These are phyloP conservation scores for Drosophila prolongata DNA, from an alignment of 2,888 invertebrate genomes.

Conservation along the genomic window DNA sequence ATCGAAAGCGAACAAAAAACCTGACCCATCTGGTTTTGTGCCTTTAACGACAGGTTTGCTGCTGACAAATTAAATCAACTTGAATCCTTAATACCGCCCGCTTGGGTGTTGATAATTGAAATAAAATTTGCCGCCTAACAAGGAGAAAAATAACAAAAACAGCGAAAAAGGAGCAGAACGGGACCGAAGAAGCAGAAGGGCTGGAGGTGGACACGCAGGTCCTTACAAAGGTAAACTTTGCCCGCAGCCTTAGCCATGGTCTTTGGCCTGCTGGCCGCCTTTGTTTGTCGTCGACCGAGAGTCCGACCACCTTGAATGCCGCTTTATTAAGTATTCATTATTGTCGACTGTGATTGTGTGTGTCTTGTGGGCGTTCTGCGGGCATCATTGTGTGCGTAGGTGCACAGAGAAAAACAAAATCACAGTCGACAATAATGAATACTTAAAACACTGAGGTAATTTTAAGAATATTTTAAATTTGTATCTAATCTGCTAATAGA, in stretches of 20 bases:
- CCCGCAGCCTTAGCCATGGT: conserved; percentile 46
- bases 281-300: conserved; percentile 35
- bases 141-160: conserved; percentile 32
- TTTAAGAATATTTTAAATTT: no score
- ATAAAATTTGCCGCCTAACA: conserved; percentile 56
- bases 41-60: conserved; percentile 35
- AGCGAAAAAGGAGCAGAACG: conserved; percentile 15
- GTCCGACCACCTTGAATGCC: conserved; percentile 62
- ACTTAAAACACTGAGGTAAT: no score
- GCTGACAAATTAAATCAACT: conserved; percentile 52
- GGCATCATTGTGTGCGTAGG: conserved; percentile 5
- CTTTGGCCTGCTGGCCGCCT: conserved; percentile 37
- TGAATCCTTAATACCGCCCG: conserved; percentile 40
- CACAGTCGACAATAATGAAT: no score
- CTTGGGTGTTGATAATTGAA: conserved; percentile 70
- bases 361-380: conserved; percentile 10
- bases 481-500: no score
- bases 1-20: conserved; percentile 1
- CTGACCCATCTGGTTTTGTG: conserved; percentile 5
- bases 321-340: conserved; percentile 80
- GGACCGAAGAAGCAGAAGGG: background rate
- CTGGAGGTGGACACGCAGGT: conserved; percentile 7
- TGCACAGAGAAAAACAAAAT: conserved; percentile 20
- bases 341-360: conserved; percentile 62
- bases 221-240: conserved; percentile 70